Base-by-base conservation (phyloP, 2,113 vertebrate genomes). In the Merops nubicus region DNA sequence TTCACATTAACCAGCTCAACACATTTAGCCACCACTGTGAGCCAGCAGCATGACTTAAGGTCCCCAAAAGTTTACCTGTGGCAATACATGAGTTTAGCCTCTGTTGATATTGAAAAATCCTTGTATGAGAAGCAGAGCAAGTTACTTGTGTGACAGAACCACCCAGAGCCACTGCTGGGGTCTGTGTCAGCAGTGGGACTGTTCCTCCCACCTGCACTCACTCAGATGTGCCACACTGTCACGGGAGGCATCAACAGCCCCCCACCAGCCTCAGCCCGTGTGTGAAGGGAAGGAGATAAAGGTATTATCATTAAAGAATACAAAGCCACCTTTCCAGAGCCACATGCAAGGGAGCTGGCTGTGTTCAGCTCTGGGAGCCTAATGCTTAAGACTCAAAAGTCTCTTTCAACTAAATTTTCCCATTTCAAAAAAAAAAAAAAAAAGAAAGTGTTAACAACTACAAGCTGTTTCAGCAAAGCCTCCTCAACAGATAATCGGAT, bases 401-500 rank as follows among this genome's bases (percentile, higher is more conserved):
- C 33, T 2, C 85, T 97, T 97, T 96, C 60, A 95, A 96, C 91
- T 72, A 67, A 74, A 95, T 97, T 97, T 96, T 90, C 91, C 65
- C 70, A 65, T 91, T 97, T 96, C 68, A 34, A 40, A 93, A 68
- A 48, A 82, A 90, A 43, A 91, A 10, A 62, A 84, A 90, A 89
- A 95, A 92, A 95, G 64, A 72, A 97, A 97, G 88, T 97, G 94
- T 97, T 97, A 56, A 97, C 95, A 97, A 97, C 92, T 95, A 94
- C 96, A 97, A 97, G 97, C 97, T 98, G 94, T 97, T 98, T 89
- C 93, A 97, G 97, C 95, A 97, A 98, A 98, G 96, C 97, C 97
- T 97, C 95, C 96, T 97, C 94, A 54, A 98, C 96, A 97, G 97
- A 98, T 98, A 98, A 98, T 98, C 51, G 51, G 97, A 98, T 98